These are phyloP conservation scores for Drosophila grimshawi DNA, from an alignment of 1,140 invertebrate genomes.

Conservation along the genomic window DNA sequence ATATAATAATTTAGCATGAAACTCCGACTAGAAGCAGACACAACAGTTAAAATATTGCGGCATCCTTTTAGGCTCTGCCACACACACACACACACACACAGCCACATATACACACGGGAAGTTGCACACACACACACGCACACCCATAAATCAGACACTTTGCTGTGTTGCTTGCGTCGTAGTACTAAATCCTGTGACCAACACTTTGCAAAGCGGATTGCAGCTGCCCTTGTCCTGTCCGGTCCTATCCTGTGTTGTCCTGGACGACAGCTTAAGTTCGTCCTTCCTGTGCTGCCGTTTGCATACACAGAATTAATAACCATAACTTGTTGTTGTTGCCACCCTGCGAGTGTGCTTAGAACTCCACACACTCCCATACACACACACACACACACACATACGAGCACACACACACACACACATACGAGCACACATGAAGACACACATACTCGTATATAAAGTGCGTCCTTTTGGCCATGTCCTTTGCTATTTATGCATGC, in stretches of 20 bases:
- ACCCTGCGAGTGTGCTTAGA: conserved; percentile 5
- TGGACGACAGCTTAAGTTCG: conserved; percentile 56
- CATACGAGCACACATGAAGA: conserved; percentile 9
- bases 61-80: conserved; percentile 31
- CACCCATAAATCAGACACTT: conserved; percentile 73
- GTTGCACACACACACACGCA: conserved; percentile 3
- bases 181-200: conserved; percentile 73
- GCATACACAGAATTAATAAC: conserved; percentile 78
- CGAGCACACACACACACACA: conserved; percentile 22
- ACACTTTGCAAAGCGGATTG: conserved; percentile 77
- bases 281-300: conserved; percentile 65
- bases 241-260: background rate
- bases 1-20: conserved; percentile 49
- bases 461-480: conserved; percentile 60
- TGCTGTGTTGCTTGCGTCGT: conserved; percentile 42
- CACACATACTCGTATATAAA: conserved; percentile 23
- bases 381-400: conserved; percentile 16
- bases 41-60: conserved; percentile 41
- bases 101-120: background rate
- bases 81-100: background rate
- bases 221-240: conserved; percentile 18
- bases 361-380: conserved; percentile 25
- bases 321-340: conserved; percentile 74
- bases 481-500: conserved; percentile 81
- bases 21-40: background rate